These are phyloP conservation scores for Platichthys stellatus DNA, from an alignment of 2,113 vertebrate genomes.

Conservation along the genomic window DNA sequence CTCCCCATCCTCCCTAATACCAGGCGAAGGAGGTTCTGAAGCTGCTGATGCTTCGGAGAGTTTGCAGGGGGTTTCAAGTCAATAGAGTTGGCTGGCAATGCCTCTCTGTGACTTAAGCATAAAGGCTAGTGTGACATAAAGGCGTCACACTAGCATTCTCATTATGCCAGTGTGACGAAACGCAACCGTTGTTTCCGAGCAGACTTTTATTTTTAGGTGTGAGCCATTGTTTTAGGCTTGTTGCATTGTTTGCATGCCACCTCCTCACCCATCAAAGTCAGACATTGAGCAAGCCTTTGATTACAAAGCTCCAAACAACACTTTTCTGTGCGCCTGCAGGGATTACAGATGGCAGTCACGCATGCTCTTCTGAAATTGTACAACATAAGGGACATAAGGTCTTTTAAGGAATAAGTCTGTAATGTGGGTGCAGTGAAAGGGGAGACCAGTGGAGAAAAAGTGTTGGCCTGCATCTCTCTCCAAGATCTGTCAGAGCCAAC, in stretches of 20 bases:
- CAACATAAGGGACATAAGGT: constrained; percentile 23
- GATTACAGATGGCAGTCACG: constrained; percentile 24
- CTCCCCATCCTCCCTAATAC: constrained; percentile 29
- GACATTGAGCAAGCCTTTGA: constrained; percentile 33
- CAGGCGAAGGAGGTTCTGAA: constrained; percentile 16
- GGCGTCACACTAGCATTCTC: constrained; percentile 17
- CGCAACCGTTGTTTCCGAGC: constrained; percentile 7
- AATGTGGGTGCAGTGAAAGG: constrained; percentile 7
- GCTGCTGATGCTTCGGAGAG: constrained; percentile 29
- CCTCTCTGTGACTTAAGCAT: constrained; percentile 7
- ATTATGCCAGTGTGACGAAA: constrained; percentile 11
- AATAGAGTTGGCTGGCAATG: constrained; percentile 23
- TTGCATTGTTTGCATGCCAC: constrained; percentile 45
- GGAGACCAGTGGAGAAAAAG: constrained; percentile 1
- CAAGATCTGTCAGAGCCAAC: neutral
- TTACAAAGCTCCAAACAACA: constrained; percentile 37
- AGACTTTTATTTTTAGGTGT: constrained; percentile 53
- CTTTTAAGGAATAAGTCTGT: constrained; percentile 12
- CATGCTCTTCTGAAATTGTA: constrained; percentile 32
- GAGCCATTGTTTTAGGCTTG: constrained; percentile 47
- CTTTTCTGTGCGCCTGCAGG: constrained; percentile 2
- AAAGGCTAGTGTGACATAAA: too few species aligned
- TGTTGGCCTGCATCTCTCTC: neutral
- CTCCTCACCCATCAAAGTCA: constrained; percentile 48
- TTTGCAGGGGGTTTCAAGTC: constrained; percentile 36